Evolutionary conservation across 2,888 invertebrate species (phyloP).

Genomic region (Lobophora halterata): DNA sequence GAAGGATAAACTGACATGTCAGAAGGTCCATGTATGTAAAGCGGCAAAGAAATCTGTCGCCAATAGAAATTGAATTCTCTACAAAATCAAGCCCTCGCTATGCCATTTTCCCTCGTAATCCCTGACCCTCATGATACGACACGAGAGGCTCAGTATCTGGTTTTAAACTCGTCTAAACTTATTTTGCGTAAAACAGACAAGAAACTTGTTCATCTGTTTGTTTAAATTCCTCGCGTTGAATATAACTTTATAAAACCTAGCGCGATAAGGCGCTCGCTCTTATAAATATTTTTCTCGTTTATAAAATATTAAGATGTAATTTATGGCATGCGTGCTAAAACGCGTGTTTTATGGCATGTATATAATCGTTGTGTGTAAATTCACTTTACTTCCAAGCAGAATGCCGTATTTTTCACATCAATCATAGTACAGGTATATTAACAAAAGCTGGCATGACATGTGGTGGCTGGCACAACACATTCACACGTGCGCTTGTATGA

Average conservation of each 20-base stretch:
- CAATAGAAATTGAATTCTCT: neutral
- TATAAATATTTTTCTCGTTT: conserved; percentile 4
- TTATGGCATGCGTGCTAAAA: no score
- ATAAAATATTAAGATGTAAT: no score
- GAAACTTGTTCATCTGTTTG: conserved; percentile 14
- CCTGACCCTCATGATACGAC: conserved; percentile 4
- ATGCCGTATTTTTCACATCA: conserved; percentile 10
- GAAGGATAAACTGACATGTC: no score
- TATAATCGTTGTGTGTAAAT: conserved; percentile 3
- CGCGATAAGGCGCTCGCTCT: neutral
- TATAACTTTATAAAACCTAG: neutral
- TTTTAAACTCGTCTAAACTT: conserved; percentile 5
- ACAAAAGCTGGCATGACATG: no score
- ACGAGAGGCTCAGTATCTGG: conserved; percentile 9
- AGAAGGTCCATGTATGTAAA: no score
- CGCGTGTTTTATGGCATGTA: conserved; percentile 2
- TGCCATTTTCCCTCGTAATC: conserved; percentile 6
- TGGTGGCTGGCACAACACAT: no score
- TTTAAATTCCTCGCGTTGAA: conserved; percentile 1
- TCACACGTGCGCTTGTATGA: no score
- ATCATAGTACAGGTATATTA: no score
- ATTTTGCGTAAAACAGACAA: conserved; percentile 9
- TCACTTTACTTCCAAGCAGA: neutral
- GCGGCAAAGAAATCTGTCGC: no score
- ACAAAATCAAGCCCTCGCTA: neutral